These are phyloP conservation scores for Danio kyathit DNA, from an alignment of 2,797 vertebrate genomes.

Conservation along the genomic window DNA sequence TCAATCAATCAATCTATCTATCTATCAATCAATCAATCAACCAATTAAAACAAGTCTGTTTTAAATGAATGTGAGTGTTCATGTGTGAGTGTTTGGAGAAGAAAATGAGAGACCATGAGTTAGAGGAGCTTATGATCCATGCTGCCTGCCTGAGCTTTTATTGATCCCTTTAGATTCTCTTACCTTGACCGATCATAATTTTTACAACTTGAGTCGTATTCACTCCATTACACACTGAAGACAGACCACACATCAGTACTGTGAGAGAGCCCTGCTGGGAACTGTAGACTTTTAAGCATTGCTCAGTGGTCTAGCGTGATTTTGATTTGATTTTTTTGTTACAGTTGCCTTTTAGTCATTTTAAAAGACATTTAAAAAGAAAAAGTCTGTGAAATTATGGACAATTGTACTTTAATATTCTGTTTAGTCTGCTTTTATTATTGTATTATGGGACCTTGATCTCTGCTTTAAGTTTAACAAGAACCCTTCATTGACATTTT, in stretches of 20 bases:
- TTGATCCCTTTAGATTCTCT: conserved; percentile 28
- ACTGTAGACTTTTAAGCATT: not conserved
- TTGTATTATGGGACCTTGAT: no score
- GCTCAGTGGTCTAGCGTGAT: not conserved
- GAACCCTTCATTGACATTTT: no score
- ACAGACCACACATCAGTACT: conserved; percentile 28
- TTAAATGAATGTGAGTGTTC: no score
- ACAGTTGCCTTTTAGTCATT: not conserved
- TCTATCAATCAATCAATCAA: no score
- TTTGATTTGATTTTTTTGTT: not conserved
- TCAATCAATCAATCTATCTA: not conserved
- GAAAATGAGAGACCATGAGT: not conserved
- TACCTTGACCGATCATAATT: conserved; percentile 40
- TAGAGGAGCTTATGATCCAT: conserved; percentile 26
- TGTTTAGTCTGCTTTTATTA: no score
- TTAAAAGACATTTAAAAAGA: not conserved
- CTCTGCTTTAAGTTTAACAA: no score
- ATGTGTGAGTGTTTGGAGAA: not conserved
- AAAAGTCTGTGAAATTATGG: not conserved
- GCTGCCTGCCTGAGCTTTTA: conserved; percentile 36
- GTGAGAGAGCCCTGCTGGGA: not conserved
- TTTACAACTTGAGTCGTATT: conserved; percentile 45
- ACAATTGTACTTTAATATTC: not conserved
- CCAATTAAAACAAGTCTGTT: no score
- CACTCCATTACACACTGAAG: conserved; percentile 30